Base-by-base conservation (phyloP, 2,888 invertebrate genomes). In the Pseudococcus viburni region DNA sequence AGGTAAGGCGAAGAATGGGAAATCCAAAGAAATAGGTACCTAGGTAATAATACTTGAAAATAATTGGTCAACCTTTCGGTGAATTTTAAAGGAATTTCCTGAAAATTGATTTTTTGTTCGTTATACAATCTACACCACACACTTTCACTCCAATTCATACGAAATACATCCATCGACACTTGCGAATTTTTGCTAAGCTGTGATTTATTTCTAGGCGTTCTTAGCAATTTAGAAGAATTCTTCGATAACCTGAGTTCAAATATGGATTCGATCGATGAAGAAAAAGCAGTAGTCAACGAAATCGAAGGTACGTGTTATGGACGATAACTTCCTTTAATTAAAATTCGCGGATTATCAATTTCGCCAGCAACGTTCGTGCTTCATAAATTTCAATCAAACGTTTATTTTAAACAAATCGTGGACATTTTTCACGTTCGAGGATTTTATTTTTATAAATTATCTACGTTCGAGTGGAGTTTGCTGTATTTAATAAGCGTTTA, bases 221-320 rank as follows among this genome's bases (percentile, higher is more conserved):
- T 93, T 33, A 93, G 93, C 91, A 92, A 93, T 90, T 91, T 93
- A 91, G 93, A 92, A 22, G 92, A 92, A 0, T 94, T 93, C 92
- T 93, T 94, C 91, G 93, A 93, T 90, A 91, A 92, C 0, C 91
- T 93, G 1, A 92, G 93, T 9, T 93, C 92, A 89, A 93, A 93
- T 90, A 90, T 93, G 90, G 92, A 93, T 90, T 92, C 92, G 15
- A 91, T 93, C 89, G 92, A 93, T 42, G 86, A 89, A 46, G 83
- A 88, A 33, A 83, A 88, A 88, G n/a, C 80, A 17, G 59, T 22
- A 26, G 26, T 55, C 19, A 26, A 22, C 33, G 51, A 55, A 84
- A 84, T 51, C 51, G 51, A 48, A 84, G 84, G 84, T 55, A 55
- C n/a, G 55, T 55, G 15, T 7, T n/a, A n/a, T n/a, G 4, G 9